Evolutionary conservation across 2,888 invertebrate genomes (phyloP).

Genomic region (Pyrgus malvae): DNA sequence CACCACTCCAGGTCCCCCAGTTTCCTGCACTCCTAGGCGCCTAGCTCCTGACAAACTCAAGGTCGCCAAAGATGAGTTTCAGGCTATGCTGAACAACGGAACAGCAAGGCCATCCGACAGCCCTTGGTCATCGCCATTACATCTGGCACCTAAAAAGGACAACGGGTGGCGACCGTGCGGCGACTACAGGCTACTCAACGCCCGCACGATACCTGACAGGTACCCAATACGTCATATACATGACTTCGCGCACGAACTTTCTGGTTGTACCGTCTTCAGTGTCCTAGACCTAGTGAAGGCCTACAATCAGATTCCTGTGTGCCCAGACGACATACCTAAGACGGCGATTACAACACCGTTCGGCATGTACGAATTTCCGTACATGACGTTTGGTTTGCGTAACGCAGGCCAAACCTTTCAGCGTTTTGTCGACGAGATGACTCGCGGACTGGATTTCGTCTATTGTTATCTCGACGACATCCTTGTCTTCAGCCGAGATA

Average conservation of each 20-base stretch:
- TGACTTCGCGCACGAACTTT: too few species aligned
- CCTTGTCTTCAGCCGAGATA: too few species aligned
- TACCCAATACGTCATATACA: too few species aligned
- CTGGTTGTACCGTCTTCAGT: too few species aligned
- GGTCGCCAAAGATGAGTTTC: constrained; percentile 20
- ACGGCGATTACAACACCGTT: neutral
- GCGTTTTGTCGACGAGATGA: neutral
- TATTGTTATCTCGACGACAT: neutral
- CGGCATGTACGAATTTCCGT: neutral
- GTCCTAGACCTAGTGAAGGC: neutral
- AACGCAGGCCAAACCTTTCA: neutral
- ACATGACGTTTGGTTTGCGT: neutral
- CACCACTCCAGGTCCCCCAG: constrained; percentile 30
- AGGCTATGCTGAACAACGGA: constrained; percentile 24
- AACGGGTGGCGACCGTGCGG: constrained; percentile 49
- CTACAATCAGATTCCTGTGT: neutral
- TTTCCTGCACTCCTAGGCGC: constrained; percentile 20
- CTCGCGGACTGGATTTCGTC: neutral
- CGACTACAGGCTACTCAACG: constrained; percentile 48
- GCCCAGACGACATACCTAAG: neutral
- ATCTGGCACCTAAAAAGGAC: constrained; percentile 45
- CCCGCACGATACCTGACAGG: constrained; percentile 40
- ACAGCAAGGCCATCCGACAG: constrained; percentile 32
- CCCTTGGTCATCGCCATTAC: constrained; percentile 35
- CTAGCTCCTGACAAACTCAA: constrained; percentile 27